Conservation (phyloP, 2,888 invertebrate genomes). For the Melanotus villosus region DNA sequence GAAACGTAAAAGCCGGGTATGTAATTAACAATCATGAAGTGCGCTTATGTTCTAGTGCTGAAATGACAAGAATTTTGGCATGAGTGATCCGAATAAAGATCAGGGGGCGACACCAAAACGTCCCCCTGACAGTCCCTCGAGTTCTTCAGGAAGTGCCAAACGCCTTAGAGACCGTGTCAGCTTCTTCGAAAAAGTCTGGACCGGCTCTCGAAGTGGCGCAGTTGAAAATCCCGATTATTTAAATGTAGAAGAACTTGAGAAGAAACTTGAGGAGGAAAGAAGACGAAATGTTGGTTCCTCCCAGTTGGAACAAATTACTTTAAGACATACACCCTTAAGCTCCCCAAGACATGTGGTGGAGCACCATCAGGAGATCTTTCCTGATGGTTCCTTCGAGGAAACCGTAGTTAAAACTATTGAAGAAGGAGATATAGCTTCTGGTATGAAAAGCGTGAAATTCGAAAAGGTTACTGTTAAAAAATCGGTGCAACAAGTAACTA, state of each 20-base stretch:
- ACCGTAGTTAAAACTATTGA: slow-evolving; percentile 71
- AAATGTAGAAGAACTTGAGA: slow-evolving; percentile 57
- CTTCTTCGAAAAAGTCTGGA: slow-evolving; percentile 87
- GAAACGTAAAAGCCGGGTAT: slow-evolving; percentile 51
- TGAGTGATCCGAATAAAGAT: slow-evolving; percentile 58
- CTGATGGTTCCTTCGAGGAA: slow-evolving; percentile 68
- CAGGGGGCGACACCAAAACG: slow-evolving; percentile 57
- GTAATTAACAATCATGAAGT: slow-evolving; percentile 37
- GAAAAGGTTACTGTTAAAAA: slow-evolving; percentile 79
- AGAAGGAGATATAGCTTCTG: slow-evolving; percentile 76
- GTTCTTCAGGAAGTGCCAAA: slow-evolving; percentile 63
- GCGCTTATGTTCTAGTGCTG: slow-evolving; percentile 33
- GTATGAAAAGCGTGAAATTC: slow-evolving; percentile 79
- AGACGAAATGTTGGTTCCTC: slow-evolving; percentile 59
- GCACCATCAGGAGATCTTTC: slow-evolving; percentile 57
- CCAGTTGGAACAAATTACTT: slow-evolving; percentile 74
- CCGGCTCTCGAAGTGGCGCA: slow-evolving; percentile 64
- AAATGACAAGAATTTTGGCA: slow-evolving; percentile 40
- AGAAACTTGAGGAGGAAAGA: slow-evolving; percentile 57
- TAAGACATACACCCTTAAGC: slow-evolving; percentile 72
- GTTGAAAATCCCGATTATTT: slow-evolving; percentile 26
- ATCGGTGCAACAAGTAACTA: slow-evolving; percentile 73
- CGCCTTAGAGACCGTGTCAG: slow-evolving; percentile 81
- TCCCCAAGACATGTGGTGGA: slow-evolving; percentile 57
- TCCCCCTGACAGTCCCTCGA: slow-evolving; percentile 59